Conservation (phyloP, 2,113 vertebrate species). For the Ceratotherium simum region DNA sequence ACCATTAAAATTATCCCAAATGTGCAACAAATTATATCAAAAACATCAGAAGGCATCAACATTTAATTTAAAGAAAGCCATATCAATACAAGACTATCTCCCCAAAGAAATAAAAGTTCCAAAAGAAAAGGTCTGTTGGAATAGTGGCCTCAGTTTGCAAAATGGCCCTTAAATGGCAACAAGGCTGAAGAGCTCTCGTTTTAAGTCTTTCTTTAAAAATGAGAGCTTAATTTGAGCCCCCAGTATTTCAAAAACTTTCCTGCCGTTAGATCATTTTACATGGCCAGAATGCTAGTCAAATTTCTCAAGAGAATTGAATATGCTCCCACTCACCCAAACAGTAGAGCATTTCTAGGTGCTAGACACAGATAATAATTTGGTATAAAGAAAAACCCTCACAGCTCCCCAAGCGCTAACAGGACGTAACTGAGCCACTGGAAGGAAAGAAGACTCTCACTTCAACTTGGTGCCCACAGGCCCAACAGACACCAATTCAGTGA, state of each 20-base stretch:
- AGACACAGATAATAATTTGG: background rate
- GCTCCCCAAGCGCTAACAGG: background rate
- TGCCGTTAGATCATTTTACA: background rate
- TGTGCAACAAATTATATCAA: conserved; percentile 2
- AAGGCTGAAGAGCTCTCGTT: background rate
- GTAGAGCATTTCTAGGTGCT: background rate
- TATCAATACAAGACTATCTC: background rate
- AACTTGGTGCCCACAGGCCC: background rate
- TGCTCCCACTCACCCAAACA: background rate
- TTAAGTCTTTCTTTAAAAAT: background rate
- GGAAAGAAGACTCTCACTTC: background rate
- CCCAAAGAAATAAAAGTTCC: background rate
- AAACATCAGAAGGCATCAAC: background rate
- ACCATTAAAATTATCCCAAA: conserved; percentile 23
- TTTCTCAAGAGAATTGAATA: background rate
- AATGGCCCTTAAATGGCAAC: background rate
- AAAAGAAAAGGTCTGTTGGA: background rate
- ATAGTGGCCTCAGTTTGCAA: background rate
- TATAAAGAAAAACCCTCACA: background rate
- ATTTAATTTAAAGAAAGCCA: conserved; percentile 22
- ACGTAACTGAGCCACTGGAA: background rate
- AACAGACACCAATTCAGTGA: background rate
- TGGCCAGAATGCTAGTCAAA: background rate
- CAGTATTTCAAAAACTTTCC: background rate
- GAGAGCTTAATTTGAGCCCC: background rate